Conservation (phyloP, 2,113 vertebrate genomes). For the Petaurus breviceps region DNA sequence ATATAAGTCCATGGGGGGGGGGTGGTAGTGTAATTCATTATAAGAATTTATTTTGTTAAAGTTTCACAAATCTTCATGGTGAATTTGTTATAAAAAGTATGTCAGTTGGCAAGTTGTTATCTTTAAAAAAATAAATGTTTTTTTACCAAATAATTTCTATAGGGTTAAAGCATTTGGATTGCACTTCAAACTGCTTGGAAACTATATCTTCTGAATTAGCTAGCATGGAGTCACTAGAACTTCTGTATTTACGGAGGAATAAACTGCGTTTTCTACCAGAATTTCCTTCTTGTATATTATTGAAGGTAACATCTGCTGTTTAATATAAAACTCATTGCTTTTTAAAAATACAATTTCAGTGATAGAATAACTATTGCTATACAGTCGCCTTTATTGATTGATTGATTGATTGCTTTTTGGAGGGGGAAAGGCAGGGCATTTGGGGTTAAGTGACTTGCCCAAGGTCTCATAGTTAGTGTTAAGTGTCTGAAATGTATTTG, state of each 20-base stretch:
- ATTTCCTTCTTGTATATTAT: slow-evolving; percentile 84
- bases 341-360: not conserved
- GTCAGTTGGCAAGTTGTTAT: slow-evolving; percentile 25
- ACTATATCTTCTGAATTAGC: slow-evolving; percentile 88
- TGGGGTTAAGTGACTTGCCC: too few species aligned
- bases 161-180: slow-evolving; percentile 94
- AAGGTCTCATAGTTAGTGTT: too few species aligned
- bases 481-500: too few species aligned
- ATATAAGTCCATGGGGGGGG: not conserved
- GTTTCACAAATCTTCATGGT: slow-evolving; percentile 12
- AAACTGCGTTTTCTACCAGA: slow-evolving; percentile 89
- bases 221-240: slow-evolving; percentile 90
- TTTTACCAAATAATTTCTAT: slow-evolving; percentile 7
- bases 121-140: slow-evolving; percentile 33
- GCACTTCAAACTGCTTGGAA: slow-evolving; percentile 92
- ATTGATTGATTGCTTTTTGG: not conserved
- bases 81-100: not conserved
- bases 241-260: slow-evolving; percentile 94
- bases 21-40: not conserved
- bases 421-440: too few species aligned
- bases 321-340: slow-evolving; percentile 5
- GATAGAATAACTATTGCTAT: slow-evolving; percentile 18
- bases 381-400: slow-evolving; percentile 54
- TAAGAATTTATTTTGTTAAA: not conserved
- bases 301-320: slow-evolving; percentile 88